Base-by-base conservation (phyloP, 2,888 invertebrate genomes). In the Bombyx huttoni region DNA sequence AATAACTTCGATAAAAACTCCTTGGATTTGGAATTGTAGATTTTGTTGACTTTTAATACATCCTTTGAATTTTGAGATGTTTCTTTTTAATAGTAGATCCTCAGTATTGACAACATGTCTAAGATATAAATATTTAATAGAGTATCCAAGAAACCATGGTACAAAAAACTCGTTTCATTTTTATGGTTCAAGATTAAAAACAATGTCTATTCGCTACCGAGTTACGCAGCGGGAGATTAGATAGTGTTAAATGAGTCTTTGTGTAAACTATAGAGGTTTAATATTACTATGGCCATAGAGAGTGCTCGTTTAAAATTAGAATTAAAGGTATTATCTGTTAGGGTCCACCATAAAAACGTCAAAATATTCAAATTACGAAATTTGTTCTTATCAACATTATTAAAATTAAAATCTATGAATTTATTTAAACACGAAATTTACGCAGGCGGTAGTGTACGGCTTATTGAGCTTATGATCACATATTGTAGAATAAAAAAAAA, bases 241-340 rank as follows among this genome's bases (percentile, higher is more conserved):
- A 75, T 78, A 71, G 65, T 67, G 65, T 69, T 72, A 75, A 78
- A 74, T 66, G 68, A 67, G 67, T 66, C 70, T 76, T 77, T 74
- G 75, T 76, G 65, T 73, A 62, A 64, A 67, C 67, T 58, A 47
- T 54, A 47, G 50, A 52, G 53, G 54, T 47, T 56, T 57, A 63
- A 59, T 59, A 51, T 61, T 63, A 52, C 24, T 63, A 58, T 59
- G 49, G 51, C 53, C 48, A 51, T 55, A 5, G 24, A 3, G 49
- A 45, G 40, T 40, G 14, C 46, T 50, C 33, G 40, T 50, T 45
- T 50, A 24, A 24, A 24, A 24, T 24, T 24, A 24, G 24, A 24
- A 24, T 24, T 24, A 24, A 24, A 24, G 24, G 24, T 24, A 24
- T 24, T 24, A 24, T 24, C 24, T 24, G 24, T 24, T 24, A 24